Evolutionary conservation across 1,140 invertebrate species (phyloP).

Genomic region (Heliconius congener): DNA sequence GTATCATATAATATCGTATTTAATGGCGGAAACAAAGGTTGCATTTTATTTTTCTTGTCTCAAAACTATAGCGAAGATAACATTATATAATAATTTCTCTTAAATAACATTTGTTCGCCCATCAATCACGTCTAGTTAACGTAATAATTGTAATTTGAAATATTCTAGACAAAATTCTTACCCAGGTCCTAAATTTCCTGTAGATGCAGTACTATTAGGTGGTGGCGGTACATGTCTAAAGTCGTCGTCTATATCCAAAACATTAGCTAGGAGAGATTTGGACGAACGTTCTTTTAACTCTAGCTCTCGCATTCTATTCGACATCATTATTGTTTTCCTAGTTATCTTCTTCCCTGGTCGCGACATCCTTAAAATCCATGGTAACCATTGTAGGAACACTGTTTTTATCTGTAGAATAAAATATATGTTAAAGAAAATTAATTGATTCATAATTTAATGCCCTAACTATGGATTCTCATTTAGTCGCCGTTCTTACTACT

Average conservation of each 20-base stretch:
- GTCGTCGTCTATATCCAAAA: constrained; percentile 97
- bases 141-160: too few relatives aligned
- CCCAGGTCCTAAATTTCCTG: constrained; percentile 81
- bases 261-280: constrained; percentile 95
- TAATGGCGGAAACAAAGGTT: too few relatives aligned
- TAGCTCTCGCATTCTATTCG: constrained; percentile 93
- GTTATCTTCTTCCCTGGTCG: constrained; percentile 97
- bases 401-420: constrained; percentile 89
- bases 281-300: constrained; percentile 96
- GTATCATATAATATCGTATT: too few relatives aligned
- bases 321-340: constrained; percentile 93
- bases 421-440: not conserved
- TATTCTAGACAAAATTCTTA: constrained; percentile 45
- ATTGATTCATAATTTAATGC: too few relatives aligned
- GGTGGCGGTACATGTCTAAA: constrained; percentile 85
- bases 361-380: constrained; percentile 96
- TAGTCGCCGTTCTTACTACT: too few relatives aligned
- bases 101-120: too few relatives aligned
- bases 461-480: too few relatives aligned
- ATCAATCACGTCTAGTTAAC: too few relatives aligned
- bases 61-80: too few relatives aligned
- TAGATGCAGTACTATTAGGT: constrained; percentile 81
- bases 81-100: too few relatives aligned
- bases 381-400: constrained; percentile 97
- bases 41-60: too few relatives aligned